Evolutionary conservation across 1,140 invertebrate species (phyloP).

Genomic region (Ceratina japonica): DNA sequence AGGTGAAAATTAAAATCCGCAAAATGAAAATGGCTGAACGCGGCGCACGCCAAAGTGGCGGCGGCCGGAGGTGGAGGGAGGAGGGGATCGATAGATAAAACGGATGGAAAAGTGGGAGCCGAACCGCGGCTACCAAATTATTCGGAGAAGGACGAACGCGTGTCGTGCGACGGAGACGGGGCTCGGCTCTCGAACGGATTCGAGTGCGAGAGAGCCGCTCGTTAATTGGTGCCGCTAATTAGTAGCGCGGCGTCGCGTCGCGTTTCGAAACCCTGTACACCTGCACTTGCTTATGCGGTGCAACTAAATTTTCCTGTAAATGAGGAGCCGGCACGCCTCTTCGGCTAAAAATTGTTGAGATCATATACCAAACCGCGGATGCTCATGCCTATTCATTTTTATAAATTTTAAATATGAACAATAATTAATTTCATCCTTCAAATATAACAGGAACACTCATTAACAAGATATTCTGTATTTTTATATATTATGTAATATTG

Average conservation of each 20-base stretch:
- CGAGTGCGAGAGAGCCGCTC: constrained; percentile 35
- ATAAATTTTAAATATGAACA: too few relatives aligned
- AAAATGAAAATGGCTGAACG: constrained; percentile 49
- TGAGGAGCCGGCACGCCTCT: too few relatives aligned
- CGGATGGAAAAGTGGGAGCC: neutral
- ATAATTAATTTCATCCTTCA: too few relatives aligned
- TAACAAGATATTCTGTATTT: too few relatives aligned
- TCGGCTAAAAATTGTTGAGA: too few relatives aligned
- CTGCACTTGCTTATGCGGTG: constrained; percentile 37
- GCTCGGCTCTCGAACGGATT: constrained; percentile 7
- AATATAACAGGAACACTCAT: too few relatives aligned
- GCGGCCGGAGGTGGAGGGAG: constrained; percentile 3
- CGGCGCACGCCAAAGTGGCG: constrained; percentile 27
- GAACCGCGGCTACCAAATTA: constrained; percentile 8
- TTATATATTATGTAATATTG: too few relatives aligned
- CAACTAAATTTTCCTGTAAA: constrained; percentile 27
- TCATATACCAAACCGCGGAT: too few relatives aligned
- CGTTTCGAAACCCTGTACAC: constrained; percentile 40
- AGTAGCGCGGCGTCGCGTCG: constrained; percentile 60
- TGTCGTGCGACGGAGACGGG: neutral
- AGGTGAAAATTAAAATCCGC: constrained; percentile 46
- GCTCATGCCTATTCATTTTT: too few relatives aligned
- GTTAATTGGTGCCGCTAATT: constrained; percentile 72
- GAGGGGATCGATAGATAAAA: constrained; percentile 51
- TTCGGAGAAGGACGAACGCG: constrained; percentile 5